phyloP scores from a whole-genome alignment of 1,140 invertebrate genomes.

The Elysia chlorotica region DNA sequence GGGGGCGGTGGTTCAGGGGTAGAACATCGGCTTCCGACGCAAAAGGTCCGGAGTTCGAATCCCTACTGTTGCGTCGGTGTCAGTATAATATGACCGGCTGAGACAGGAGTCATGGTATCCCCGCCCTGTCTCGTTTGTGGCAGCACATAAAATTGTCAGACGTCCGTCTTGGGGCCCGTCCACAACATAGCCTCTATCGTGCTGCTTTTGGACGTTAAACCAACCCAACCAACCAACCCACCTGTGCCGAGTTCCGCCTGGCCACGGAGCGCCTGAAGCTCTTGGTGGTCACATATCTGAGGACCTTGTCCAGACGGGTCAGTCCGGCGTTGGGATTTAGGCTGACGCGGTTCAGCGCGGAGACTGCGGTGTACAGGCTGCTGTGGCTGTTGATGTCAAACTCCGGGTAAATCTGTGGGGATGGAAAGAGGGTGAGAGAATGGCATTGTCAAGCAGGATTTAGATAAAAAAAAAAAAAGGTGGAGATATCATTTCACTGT shows the following conservation, averaged over 20 bases:
- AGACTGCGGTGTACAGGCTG: constrained; percentile 24
- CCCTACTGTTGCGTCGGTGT: no score
- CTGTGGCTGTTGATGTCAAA: constrained; percentile 37
- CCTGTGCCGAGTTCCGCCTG: constrained; percentile 34
- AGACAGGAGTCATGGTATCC: no score
- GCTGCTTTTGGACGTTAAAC: no score
- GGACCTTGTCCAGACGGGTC: constrained; percentile 32
- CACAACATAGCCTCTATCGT: no score
- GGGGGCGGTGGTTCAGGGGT: no score
- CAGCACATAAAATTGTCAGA: no score
- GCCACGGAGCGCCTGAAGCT: constrained; percentile 36
- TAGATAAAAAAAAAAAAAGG: neutral
- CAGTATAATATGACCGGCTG: no score
- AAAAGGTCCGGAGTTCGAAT: no score
- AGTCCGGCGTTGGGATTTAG: constrained; percentile 31
- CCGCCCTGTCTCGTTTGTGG: no score
- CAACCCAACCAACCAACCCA: constrained; percentile 8
- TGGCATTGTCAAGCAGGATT: neutral
- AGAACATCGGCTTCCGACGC: no score
- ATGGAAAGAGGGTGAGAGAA: neutral
- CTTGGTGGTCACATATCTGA: constrained; percentile 39
- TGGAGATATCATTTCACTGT: neutral
- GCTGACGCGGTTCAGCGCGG: constrained; percentile 22
- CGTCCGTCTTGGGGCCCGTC: no score
- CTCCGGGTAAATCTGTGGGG: constrained; percentile 23